These are phyloP conservation scores for Fistularia commersonii DNA, from an alignment of 2,797 vertebrate genomes.

Conservation along the genomic window DNA sequence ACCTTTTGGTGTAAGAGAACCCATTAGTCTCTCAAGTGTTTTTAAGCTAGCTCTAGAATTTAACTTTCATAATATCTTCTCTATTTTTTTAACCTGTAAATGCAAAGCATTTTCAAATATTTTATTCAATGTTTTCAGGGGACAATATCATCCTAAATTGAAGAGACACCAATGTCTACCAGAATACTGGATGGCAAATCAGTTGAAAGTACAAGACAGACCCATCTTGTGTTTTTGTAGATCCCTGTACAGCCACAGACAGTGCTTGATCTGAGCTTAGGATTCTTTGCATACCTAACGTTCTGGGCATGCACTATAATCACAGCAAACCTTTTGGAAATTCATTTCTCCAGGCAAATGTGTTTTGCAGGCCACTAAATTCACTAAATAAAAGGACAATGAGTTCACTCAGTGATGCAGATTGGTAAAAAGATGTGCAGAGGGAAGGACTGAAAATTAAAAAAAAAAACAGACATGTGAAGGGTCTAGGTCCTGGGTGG, in stretches of 20 bases:
- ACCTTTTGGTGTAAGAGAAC: too few species aligned
- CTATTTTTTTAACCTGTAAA: too few species aligned
- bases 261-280: conserved; percentile 30
- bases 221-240: conserved; percentile 26
- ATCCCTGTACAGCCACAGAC: conserved; percentile 18
- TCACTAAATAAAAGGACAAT: conserved; percentile 53
- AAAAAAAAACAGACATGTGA: conserved; percentile 18
- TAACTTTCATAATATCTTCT: too few species aligned
- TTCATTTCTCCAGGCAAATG: conserved; percentile 60
- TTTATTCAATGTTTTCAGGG: background rate
- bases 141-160: conserved; percentile 25
- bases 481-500: background rate
- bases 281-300: conserved; percentile 61
- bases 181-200: conserved; percentile 29
- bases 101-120: background rate
- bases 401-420: conserved; percentile 56
- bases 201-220: conserved; percentile 28
- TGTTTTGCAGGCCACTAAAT: conserved; percentile 56
- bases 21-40: too few species aligned
- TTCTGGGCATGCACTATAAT: conserved; percentile 60
- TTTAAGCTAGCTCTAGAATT: too few species aligned
- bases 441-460: background rate
- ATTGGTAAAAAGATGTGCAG: conserved; percentile 29
- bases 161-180: conserved; percentile 23
- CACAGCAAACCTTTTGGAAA: conserved; percentile 48